Base-by-base conservation (phyloP, 2,888 invertebrate species). In the Callyntrura guangdongensis region DNA sequence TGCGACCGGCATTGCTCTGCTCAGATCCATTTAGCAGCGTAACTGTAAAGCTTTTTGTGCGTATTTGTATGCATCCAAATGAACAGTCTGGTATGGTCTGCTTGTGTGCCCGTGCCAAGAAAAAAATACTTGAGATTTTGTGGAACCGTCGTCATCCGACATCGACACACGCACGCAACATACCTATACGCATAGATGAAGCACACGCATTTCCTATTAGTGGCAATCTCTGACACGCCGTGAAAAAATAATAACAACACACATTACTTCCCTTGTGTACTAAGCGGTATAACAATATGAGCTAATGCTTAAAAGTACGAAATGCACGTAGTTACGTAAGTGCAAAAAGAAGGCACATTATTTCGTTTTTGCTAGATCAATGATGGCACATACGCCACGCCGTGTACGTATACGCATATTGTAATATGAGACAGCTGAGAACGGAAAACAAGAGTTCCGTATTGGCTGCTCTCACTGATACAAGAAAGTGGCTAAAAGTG, bases 171-270 rank as follows among this genome's bases (percentile, higher is more conserved):
- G 22, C 53, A 84, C n/a, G 20, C 0, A 22, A 12, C n/a, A n/a
- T n/a, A n/a, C n/a, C n/a, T n/a, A n/a, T n/a, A n/a, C 36, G 36
- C 36, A 36, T 36, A 36, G 36, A 6, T 6, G 47, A 81, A 27
- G 36, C 49, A 49, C 56, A 84, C 67, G 49, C 69, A 64, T 56
- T 84, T 89, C 64, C 89, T 84, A 74, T 77, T 84, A 74, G 83
- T 12, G 49, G 61, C 53, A 27, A 64, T 59, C 49, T 56, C 74
- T 89, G 89, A 84, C 89, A 83, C 49, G 47, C 36, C 64, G 74
- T 89, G 84, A 84, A 84, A 89, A 22, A 85, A 87, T 87, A 83
- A 82, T 72, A 83, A 61, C 59, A 84, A 61, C 45, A 74, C 45
- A 74, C 27, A 83, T 56, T 36, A 6, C 2, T 36, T 2, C 36